Evolutionary conservation across 2,888 invertebrate genomes (phyloP), one percentile per base, ranked within the genome.

Genomic region (Lissocephala sabroskyi): DNA sequence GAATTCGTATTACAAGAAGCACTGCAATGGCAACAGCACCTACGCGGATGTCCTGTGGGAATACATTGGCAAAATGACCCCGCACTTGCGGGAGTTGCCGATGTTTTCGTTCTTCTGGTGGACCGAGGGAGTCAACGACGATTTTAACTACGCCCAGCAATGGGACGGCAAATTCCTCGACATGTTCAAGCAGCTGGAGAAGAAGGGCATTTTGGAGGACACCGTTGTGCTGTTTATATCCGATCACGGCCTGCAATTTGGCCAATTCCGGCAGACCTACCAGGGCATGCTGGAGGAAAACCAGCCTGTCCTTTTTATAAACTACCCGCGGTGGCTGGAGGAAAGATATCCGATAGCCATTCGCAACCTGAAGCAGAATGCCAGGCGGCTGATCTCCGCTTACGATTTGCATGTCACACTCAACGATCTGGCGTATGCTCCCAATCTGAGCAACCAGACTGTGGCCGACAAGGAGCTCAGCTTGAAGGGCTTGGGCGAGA

Each of bases 241-340:
- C 80, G 96, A 96, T 79, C 96, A 96, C 76, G 96, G 96, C 0
- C 90, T 94, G 44, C 86, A 96, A 50, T 94, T 92, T 89, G 95
- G 95, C 1, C 86, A 86, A 2, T 93, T 94, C 59, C 87, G 94
- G 7, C 49, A 57, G 16, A 95, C 94, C 0, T 92, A 91, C 80
- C 93, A 94, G 84, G 93, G 93, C 2, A 87, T 90, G 70, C 85
- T 95, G 62, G 96, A 97, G 81, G 96, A 94, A 79, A 88, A 95
- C 44, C 86, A 95, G 46, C 96, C 97, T 0, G 89, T 95, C 56
- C 85, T 94, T 23, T 89, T 90, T 63, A 83, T 93, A 2, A 81
- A 89, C 3, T 79, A 94, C 45, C 96, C 96, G 0, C 81, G 86
- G 17, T 90, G 91, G 86, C 92, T 95, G 84, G 85, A 83, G 53